Base-by-base conservation (phyloP, 2,113 vertebrate genomes). In the Myrmophylax atrothorax region DNA sequence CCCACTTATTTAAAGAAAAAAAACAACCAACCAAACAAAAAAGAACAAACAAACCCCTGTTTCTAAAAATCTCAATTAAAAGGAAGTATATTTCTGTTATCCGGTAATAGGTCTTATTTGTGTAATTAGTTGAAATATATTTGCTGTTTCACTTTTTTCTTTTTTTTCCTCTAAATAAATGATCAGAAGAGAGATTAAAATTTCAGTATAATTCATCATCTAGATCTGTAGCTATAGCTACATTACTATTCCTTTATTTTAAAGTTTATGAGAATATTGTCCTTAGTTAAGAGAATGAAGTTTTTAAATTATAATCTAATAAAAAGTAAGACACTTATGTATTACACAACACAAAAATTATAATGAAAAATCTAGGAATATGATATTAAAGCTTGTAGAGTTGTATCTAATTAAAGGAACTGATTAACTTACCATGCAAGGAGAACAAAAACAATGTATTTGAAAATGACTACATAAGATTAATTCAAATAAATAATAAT, bases 341-440 rank as follows among this genome's bases (percentile, higher is more conserved):
- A 68, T 79, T 88, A 83, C n/a, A 59, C 8, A 5, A 33, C 19
- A 50, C 15, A 62, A 69, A 93, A 29, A 80, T 31, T 73, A 69
- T 52, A 88, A 91, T 87, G 18, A 80, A 92, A 95, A 97, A 58
- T 68, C 8, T 56, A 56, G 72, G 7, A 84, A 53, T 68, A 52
- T 73, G 28, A 90, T 18, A 82, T 46, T 86, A 52, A 79, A 82
- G 33, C n/a, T 91, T 82, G 55, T 35, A 78, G 76, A 97, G 90
- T 78, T 92, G 81, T 89, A 96, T 85, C 24, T 74, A 93, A 96
- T 94, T 96, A 82, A 93, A 62, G n/a, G 95, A 75, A 83, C 44
- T 53, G 28, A 76, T 68, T 84, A 93, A 85, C 89, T 8, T 75
- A 82, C 35, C 72, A 53, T 55, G 12, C 23, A 76, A 22, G 37